A percentile compares a stretch with the other conserved stretches of the same genome.
Conservation (phyloP, 35 echinoderm and acorn worm species). For the Ptychodera flava region DNA sequence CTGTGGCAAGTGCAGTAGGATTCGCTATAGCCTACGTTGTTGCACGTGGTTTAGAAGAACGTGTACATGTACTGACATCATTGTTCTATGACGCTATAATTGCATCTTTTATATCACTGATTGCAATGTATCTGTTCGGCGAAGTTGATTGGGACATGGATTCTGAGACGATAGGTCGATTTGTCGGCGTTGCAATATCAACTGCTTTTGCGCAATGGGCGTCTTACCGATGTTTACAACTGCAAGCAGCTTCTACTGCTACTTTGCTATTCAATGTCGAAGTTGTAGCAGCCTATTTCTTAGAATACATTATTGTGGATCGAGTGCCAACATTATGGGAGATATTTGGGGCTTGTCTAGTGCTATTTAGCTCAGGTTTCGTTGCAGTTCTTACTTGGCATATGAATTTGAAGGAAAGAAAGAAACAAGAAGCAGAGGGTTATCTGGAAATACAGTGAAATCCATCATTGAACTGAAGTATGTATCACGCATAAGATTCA, state of each 20-base stretch:
- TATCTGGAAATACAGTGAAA: neutral
- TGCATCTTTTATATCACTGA: neutral
- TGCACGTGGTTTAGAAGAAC: neutral
- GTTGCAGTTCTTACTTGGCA: neutral
- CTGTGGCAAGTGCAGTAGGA: neutral
- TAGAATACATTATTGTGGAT: neutral
- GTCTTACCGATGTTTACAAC: neutral
- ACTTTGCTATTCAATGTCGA: neutral
- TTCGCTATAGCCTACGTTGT: neutral
- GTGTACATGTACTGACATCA: neutral
- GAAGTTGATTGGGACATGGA: neutral
- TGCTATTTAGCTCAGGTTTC: neutral
- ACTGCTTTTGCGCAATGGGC: neutral
- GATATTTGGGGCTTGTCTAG: neutral
- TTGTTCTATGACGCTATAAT: neutral
- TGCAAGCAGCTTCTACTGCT: neutral
- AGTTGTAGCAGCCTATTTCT: neutral
- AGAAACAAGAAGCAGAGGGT: neutral
- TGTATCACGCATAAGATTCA: no score
- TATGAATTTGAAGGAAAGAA: neutral
- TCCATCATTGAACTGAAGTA: no score
- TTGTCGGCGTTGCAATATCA: neutral
- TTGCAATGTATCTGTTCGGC: neutral
- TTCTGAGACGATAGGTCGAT: neutral
- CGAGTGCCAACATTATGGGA: neutral